Evolutionary conservation across 2,888 invertebrate genomes (phyloP).

Genomic region (Polydrusus tereticollis): DNA sequence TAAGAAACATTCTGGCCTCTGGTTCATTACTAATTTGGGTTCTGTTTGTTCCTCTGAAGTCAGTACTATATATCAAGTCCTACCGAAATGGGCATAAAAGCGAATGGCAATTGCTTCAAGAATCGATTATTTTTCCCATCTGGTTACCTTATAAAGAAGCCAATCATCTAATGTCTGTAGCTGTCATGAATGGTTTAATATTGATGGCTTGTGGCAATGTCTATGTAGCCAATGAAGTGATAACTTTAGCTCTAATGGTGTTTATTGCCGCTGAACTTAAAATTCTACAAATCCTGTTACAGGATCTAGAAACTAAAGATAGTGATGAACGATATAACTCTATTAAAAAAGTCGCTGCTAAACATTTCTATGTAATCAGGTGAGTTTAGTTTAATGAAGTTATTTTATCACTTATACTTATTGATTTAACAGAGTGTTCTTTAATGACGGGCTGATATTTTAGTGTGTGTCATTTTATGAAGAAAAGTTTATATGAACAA

Average conservation of each 20-base stretch:
- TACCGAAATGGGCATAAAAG: background rate
- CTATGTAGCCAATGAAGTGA: background rate
- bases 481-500: no score
- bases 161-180: background rate
- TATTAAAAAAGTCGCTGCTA: background rate
- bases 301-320: background rate
- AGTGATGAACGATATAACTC: background rate
- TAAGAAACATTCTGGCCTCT: background rate
- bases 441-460: no score
- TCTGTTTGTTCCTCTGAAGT: background rate
- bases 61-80: background rate
- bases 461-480: no score
- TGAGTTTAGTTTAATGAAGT: no score
- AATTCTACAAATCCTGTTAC: background rate
- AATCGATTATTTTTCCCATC: background rate
- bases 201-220: background rate
- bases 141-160: background rate
- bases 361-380: background rate
- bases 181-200: background rate
- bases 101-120: background rate
- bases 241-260: background rate
- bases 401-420: no score
- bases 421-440: no score
- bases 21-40: background rate
- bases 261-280: background rate